Evolutionary conservation across 2,888 invertebrate genomes (phyloP), one percentile per base, ranked within the genome.

Genomic region (Acronicta psi): DNA sequence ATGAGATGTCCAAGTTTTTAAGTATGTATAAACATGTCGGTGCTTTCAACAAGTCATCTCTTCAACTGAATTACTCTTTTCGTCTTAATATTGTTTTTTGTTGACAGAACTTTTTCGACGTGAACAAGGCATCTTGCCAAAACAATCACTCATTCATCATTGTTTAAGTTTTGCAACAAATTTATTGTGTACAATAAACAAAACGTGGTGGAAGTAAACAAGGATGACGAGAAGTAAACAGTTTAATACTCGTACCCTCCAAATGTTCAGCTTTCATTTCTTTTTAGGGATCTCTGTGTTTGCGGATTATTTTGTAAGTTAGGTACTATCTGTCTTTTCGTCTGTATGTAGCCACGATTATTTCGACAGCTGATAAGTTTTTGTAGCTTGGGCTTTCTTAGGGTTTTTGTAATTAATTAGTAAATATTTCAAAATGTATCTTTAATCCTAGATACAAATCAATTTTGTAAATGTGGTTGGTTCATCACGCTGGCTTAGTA

Each of bases 121-220:
- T 50, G 36, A 56, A 62, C 55, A 54, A 47, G 49, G 58, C 49
- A 51, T 40, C 47, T 64, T 64, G 61, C 56, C 67, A 73, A 74
- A 70, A 69, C 51, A 67, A 70, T 52, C 18, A 46, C 63, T 66
- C 65, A 61, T 58, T 54, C 49, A 55, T 41, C 50, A 46, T 49
- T 73, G 59, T 75, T 70, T 62, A 63, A 73, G 42, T 69, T 63
- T 75, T 59, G 59, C 63, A 64, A 65, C 55, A 63, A 70, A 64
- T 66, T 61, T 50, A 62, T 64, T 59, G 37, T 61, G 41, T 66
- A 51, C 58, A 55, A 60, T 58, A 73, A 63, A 69, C 17, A 66
- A 59, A 49, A 38, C 17, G 44, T 16, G 17, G 38, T 29, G 40
- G 25, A 50, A 59, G 66, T 60, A 69, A 73, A 69, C 62, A 70